Conservation (phyloP, 2,797 vertebrate species). For the Danio kyathit region DNA sequence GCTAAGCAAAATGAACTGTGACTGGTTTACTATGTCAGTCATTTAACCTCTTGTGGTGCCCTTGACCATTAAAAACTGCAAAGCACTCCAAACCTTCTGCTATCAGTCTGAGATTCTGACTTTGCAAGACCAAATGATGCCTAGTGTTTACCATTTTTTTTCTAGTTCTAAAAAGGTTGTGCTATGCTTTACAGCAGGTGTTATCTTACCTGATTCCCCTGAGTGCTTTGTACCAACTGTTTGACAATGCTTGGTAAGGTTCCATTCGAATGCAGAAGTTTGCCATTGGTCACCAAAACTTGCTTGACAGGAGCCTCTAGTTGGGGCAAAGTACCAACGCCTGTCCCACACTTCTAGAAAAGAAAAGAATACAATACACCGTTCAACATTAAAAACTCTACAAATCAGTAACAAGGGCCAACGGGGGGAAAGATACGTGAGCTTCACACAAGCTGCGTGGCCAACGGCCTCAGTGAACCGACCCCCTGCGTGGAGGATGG, state of each 20-base stretch:
- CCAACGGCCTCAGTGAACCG: conserved; percentile 63
- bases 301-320: conserved; percentile 81
- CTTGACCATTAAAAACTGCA: no score
- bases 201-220: conserved; percentile 72
- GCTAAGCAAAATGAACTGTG: no score
- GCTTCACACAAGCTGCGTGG: conserved; percentile 38
- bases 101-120: no score
- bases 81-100: no score
- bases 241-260: conserved; percentile 82
- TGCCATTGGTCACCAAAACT: conserved; percentile 82
- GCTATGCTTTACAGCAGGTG: not conserved
- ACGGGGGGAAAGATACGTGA: conserved; percentile 3
- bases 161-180: not conserved
- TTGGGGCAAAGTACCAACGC: conserved; percentile 77
- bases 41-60: no score
- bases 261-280: conserved; percentile 79
- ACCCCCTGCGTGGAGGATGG: conserved; percentile 71
- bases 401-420: conserved; percentile 40
- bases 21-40: no score
- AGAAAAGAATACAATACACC: conserved; percentile 25
- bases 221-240: conserved; percentile 77
- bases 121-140: not conserved
- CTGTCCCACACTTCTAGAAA: conserved; percentile 76
- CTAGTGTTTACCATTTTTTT: not conserved
- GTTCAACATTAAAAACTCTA: conserved; percentile 35